Evolutionary conservation across 2,113 vertebrate genomes (phyloP).

Genomic region (Passerina amoena): DNA sequence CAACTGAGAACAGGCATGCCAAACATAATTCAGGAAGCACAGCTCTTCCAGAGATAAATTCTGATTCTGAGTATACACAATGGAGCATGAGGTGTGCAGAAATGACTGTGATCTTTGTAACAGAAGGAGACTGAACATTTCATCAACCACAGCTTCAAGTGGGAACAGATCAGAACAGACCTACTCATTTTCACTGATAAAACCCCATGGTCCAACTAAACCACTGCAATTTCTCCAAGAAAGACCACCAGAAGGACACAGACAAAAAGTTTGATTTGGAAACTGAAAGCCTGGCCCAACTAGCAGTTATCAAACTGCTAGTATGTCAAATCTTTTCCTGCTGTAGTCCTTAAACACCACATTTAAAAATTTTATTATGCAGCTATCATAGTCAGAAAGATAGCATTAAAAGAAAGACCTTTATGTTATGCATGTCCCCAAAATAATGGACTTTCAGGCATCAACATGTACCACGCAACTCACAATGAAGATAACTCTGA

Average conservation of each 20-base stretch:
- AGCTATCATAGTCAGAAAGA: not conserved
- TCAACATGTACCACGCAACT: not conserved
- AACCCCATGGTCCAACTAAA: not conserved
- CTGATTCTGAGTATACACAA: not conserved
- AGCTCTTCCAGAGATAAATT: slow-evolving; percentile 27
- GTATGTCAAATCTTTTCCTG: not conserved
- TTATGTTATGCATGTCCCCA: not conserved
- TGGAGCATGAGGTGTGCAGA: slow-evolving; percentile 8
- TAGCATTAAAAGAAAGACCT: not conserved
- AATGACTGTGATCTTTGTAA: not conserved
- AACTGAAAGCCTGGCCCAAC: not conserved
- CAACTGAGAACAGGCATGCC: not conserved
- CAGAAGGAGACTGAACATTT: not conserved
- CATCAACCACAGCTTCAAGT: not conserved
- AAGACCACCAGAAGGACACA: not conserved
- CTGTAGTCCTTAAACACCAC: not conserved
- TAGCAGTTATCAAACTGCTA: not conserved
- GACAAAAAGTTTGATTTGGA: not conserved
- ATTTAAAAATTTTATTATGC: not conserved
- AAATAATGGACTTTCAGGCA: not conserved
- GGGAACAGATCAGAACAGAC: not conserved
- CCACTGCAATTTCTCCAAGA: not conserved
- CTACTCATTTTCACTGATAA: not conserved
- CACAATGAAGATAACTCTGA: not conserved
- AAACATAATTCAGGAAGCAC: slow-evolving; percentile 5